Percentiles rank a stretch among this genome's conserved stretches.
phyloP scores from a whole-genome alignment of 2,113 vertebrate species.

The Cebus imitator region DNA sequence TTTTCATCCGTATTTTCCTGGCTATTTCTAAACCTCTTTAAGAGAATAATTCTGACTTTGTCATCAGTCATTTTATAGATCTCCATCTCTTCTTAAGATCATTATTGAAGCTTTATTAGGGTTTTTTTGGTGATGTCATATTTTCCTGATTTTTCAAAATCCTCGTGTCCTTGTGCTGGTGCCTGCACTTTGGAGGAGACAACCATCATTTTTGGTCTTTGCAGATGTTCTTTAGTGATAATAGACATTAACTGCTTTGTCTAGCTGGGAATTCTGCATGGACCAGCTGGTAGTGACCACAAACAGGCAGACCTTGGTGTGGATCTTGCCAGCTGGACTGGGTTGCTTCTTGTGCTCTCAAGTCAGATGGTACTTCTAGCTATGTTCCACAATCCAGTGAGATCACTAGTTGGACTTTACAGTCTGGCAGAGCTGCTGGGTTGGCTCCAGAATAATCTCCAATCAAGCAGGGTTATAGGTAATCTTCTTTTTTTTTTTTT shows the following conservation, averaged over 20 bases:
- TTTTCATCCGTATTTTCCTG: neutral
- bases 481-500: neutral
- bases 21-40: neutral
- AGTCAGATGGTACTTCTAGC: neutral
- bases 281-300: neutral
- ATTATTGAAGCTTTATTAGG: neutral
- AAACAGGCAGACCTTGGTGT: neutral
- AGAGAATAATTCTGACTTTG: neutral
- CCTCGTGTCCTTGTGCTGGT: neutral
- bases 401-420: neutral
- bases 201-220: neutral
- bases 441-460: neutral
- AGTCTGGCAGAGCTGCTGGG: neutral
- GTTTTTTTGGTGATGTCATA: neutral
- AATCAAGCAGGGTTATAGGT: neutral
- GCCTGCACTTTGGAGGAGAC: neutral
- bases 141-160: neutral
- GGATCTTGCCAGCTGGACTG: neutral
- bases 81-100: neutral
- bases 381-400: no score
- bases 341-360: neutral
- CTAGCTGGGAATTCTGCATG: neutral
- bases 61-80: neutral
- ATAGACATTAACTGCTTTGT: neutral
- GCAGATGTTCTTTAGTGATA: neutral